Percentiles rank a stretch among this genome's conserved stretches.
Conservation (phyloP, 2,797 vertebrate genomes). For the Pangasius mekongensis region DNA sequence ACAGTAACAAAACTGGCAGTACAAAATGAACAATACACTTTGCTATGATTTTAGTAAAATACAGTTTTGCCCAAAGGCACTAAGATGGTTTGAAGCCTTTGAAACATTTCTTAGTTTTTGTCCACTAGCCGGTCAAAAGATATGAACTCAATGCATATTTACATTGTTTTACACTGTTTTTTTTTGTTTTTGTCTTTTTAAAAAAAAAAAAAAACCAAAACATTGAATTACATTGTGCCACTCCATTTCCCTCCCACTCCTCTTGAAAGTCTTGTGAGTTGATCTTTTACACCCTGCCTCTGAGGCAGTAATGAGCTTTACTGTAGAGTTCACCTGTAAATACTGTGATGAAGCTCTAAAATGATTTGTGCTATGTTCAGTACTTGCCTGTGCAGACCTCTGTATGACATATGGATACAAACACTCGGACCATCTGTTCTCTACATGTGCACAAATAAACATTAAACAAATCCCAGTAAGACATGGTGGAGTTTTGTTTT, state of each 20-base stretch:
- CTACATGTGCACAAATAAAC: slow-evolving; percentile 78
- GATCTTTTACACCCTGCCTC: slow-evolving; percentile 52
- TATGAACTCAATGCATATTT: slow-evolving; percentile 34
- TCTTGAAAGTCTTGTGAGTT: slow-evolving; percentile 53
- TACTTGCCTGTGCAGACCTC: slow-evolving; percentile 63
- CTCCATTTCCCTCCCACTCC: slow-evolving; percentile 24
- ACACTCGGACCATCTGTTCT: slow-evolving; percentile 68
- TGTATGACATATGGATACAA: slow-evolving; percentile 63
- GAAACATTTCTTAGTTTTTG: slow-evolving; percentile 23
- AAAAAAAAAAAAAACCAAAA: background rate
- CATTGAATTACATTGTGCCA: slow-evolving; percentile 42
- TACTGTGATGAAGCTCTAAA: slow-evolving; percentile 59
- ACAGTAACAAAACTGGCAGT: slow-evolving; percentile 27
- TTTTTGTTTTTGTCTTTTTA: slow-evolving; percentile 33
- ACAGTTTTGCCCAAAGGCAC: slow-evolving; percentile 16
- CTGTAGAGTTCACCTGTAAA: slow-evolving; percentile 66
- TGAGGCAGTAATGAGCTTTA: slow-evolving; percentile 63
- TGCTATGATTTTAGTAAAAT: background rate
- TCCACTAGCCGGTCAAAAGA: slow-evolving; percentile 11
- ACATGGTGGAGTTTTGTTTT: slow-evolving; percentile 26
- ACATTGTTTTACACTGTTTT: slow-evolving; percentile 41
- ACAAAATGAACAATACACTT: slow-evolving; percentile 1
- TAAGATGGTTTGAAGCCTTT: slow-evolving; percentile 15
- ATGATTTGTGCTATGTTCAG: slow-evolving; percentile 28
- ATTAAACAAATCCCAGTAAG: slow-evolving; percentile 66